Evolutionary conservation across 2,113 vertebrate genomes (phyloP), one percentile per base, ranked within the genome.

Genomic region (Bos taurus): DNA sequence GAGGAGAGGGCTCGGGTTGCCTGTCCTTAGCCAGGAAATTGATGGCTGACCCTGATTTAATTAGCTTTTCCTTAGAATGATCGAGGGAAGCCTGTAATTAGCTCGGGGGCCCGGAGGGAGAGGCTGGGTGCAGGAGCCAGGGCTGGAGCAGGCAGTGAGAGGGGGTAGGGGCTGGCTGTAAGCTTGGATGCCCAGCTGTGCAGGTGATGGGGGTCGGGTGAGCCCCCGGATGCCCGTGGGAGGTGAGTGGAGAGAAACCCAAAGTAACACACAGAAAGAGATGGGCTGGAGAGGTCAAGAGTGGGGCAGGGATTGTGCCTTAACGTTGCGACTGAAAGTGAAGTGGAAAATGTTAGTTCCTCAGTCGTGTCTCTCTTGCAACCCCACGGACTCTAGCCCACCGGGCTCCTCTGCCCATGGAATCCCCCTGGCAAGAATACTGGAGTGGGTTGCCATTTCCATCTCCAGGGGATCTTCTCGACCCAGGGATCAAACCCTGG

Each of bases 31-130:
- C 43, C 78, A 46, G 96, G 71, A 97, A 97, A 43, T 0, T 64
- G 97, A 46, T 92, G 86, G 74, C 88, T 30, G 82, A 85, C 95
- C 86, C 90, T 93, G 94, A 96, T 87, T 97, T 89, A 98, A 98
- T 94, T 81, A 97, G 97, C 3, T 93, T 6, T 93, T 82, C 56
- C 96, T 97, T 97, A 89, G 5, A 62, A 85, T 95, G 82, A 96
- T 89, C 88, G 96, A 88, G 80, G 64, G 96, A 91, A 59, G 89
- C 82, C 36, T 52, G 97, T 93, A 96, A 98, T 96, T 98, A 97
- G 86, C 93, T 88, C 67, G 90, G 96, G 64, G 97, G 62, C 97
- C 95, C 48, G 0, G 91, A 96, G 48, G 23, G 92, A 97, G 4
- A 91, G 62, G 48, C 57, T 2, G 21, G 26, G 92, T 80, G n/a